Percentiles rank a stretch among this genome's conserved stretches.
Evolutionary conservation across 2,888 invertebrate genomes (phyloP).

Genomic region (Agriotes lineatus): DNA sequence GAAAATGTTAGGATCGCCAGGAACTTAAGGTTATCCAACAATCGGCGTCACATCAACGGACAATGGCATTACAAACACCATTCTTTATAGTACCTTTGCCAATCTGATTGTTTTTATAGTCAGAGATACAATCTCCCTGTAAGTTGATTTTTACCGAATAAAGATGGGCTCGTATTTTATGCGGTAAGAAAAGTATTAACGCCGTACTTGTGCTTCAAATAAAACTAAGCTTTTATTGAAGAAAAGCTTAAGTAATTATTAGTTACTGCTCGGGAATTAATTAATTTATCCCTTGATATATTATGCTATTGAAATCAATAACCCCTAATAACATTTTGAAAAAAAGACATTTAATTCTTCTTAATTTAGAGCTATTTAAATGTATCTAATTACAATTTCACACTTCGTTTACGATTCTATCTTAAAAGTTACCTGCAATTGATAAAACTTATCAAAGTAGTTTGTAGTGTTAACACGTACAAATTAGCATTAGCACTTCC

Average conservation of each 20-base stretch:
- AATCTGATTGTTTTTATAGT: slow-evolving; percentile 52
- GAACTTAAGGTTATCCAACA: slow-evolving; percentile 55
- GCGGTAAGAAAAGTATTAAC: neutral
- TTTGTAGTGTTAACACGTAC: slow-evolving; percentile 9
- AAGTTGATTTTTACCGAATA: slow-evolving; percentile 6
- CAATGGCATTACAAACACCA: slow-evolving; percentile 59
- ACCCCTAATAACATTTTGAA: too few relatives aligned
- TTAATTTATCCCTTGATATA: too few relatives aligned
- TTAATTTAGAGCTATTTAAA: neutral
- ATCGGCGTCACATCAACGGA: slow-evolving; percentile 59
- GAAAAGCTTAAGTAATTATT: too few relatives aligned
- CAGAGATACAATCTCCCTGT: slow-evolving; percentile 39
- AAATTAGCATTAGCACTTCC: neutral
- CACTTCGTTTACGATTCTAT: too few relatives aligned
- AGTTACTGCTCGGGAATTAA: too few relatives aligned
- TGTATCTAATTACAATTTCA: too few relatives aligned
- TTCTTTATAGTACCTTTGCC: slow-evolving; percentile 53
- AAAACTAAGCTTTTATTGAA: too few relatives aligned
- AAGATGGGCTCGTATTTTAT: neutral
- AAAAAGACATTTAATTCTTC: neutral
- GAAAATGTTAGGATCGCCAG: slow-evolving; percentile 53
- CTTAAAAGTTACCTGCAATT: too few relatives aligned
- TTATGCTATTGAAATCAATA: too few relatives aligned
- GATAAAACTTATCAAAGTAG: neutral
- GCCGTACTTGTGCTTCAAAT: too few relatives aligned